Percentiles rank a stretch among this genome's conserved stretches.
These are phyloP conservation scores for Amphiprion percula DNA, from an alignment of 2,113 vertebrate species.

Conservation along the genomic window DNA sequence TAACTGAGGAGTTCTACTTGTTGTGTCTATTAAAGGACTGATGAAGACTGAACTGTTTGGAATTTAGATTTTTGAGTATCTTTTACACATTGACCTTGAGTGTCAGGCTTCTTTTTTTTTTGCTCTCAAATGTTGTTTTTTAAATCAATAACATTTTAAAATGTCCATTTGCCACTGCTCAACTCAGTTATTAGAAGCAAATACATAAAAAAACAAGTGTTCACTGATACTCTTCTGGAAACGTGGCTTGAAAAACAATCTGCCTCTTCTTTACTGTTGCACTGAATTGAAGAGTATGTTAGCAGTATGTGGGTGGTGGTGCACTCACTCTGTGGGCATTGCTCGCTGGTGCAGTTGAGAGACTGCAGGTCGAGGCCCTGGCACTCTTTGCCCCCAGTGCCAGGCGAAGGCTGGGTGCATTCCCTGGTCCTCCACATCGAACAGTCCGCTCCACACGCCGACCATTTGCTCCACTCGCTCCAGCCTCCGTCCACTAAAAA, in stretches of 20 bases:
- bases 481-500: slow-evolving; percentile 94
- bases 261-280: slow-evolving; percentile 8
- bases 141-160: slow-evolving; percentile 27
- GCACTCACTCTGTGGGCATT: slow-evolving; percentile 96
- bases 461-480: slow-evolving; percentile 98
- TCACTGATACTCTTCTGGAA: slow-evolving; percentile 1
- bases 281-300: slow-evolving; percentile 11
- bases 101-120: not conserved
- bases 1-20: slow-evolving; percentile 41
- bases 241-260: slow-evolving; percentile 20
- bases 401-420: slow-evolving; percentile 93
- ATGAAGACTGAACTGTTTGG: not conserved
- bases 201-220: slow-evolving; percentile 12
- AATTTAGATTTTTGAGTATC: not conserved
- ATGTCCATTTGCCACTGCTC: slow-evolving; percentile 16
- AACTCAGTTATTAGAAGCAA: slow-evolving; percentile 7
- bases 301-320: slow-evolving; percentile 32
- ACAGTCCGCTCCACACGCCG: slow-evolving; percentile 92
- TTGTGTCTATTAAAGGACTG: slow-evolving; percentile 5
- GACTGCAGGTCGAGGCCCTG: slow-evolving; percentile 92
- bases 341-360: slow-evolving; percentile 95
- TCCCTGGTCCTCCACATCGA: slow-evolving; percentile 96
- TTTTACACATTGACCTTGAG: slow-evolving; percentile 7
- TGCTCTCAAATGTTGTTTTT: slow-evolving; percentile 18
- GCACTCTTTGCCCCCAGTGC: slow-evolving; percentile 95